Evolutionary conservation across 2,113 vertebrate species (phyloP), one percentile per base, ranked within the genome.

Genomic region (Lanius collurio): DNA sequence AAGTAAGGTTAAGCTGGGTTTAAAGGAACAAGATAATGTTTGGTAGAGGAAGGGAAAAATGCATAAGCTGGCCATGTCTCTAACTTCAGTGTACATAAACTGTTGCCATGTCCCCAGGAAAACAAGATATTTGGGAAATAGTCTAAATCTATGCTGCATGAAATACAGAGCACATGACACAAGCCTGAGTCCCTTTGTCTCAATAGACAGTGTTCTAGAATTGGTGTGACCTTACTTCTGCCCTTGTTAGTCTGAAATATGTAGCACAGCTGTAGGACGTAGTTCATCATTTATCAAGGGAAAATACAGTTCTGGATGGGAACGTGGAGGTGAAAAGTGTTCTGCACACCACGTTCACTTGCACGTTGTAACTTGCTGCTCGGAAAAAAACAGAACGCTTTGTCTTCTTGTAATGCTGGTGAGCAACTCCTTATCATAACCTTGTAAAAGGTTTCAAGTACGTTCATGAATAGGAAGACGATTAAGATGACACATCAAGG

Each of bases 401-500:
- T 96, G 87, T 94, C 87, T 87, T 88, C 80, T 92, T 93, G 50
- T 94, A 78, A 83, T 89, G 49, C 60, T 96, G 85, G 81, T 78
- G 83, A 96, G 47, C 23, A 46, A 70, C 69, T 93, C 50, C 73
- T 88, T 85, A 92, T 70, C 46, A 39, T 95, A 97, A 71, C 53
- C 87, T 82, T 87, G 90, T 71, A 23, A 92, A 93, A 88, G 35
- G 41, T 91, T 94, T 96, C 90, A 70, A 96, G 86, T 87, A 81
- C 10, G 0, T 81, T 95, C 93, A 80, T 62, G 83, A 93, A 86
- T 68, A 91, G 73, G 77, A 92, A 85, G 83, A 71, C 6, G 52
- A 95, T 92, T 95, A 92, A 83, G 90, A 88, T 95, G 97, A 85
- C 78, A 92, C 91, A 60, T 84, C 90, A 96, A 92, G 64, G 81